These are phyloP conservation scores for Carapus acus DNA, from an alignment of 2,797 vertebrate species.

Conservation along the genomic window DNA sequence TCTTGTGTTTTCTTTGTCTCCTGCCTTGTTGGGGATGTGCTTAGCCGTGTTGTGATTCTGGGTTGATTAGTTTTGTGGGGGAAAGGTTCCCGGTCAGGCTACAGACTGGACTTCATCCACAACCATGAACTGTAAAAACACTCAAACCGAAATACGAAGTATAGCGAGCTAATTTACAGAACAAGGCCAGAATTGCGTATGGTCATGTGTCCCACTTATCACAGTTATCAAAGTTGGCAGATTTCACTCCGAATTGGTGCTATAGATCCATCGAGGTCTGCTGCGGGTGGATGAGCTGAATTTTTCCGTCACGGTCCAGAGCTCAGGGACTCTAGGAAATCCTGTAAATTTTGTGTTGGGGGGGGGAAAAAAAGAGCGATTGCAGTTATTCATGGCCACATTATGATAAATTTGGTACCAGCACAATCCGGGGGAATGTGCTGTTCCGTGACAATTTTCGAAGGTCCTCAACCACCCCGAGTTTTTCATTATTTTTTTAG, in stretches of 20 bases:
- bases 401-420: constrained; percentile 29
- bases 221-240: constrained; percentile 1
- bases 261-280: not conserved
- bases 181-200: no score
- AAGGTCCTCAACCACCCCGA: constrained; percentile 1
- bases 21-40: constrained; percentile 14
- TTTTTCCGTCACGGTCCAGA: constrained; percentile 8
- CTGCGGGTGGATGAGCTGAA: not conserved
- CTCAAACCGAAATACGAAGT: constrained; percentile 21
- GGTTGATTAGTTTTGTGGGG: no score
- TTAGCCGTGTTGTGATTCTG: constrained; percentile 14
- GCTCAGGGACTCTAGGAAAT: not conserved
- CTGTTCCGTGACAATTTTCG: constrained; percentile 22
- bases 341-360: not conserved
- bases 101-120: constrained; percentile 3
- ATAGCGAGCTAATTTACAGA: no score
- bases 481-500: constrained; percentile 7
- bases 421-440: constrained; percentile 24
- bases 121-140: constrained; percentile 54
- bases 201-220: not conserved
- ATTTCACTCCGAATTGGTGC: not conserved
- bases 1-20: constrained; percentile 13
- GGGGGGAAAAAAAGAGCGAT: not conserved
- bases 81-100: not conserved
- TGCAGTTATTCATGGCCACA: constrained; percentile 34